Percentiles rank a stretch among this genome's conserved stretches.
These are phyloP conservation scores for Pygmarrhopalites habei DNA, from an alignment of 1,140 invertebrate species.

Conservation along the genomic window DNA sequence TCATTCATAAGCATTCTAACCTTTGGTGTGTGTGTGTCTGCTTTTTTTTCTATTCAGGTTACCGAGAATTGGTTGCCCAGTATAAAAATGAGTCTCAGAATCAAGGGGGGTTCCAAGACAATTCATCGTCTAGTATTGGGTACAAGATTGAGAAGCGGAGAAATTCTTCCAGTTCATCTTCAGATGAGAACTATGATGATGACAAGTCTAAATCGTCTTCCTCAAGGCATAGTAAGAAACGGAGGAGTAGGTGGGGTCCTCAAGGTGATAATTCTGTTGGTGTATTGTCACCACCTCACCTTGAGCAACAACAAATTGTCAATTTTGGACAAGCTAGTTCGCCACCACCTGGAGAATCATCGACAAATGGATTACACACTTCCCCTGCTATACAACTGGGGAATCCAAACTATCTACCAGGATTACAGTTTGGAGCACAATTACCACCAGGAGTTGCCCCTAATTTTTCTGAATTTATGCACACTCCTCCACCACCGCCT, in stretches of 20 bases:
- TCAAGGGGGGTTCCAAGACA: neutral
- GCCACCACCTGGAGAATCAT: neutral
- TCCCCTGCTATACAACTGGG: neutral
- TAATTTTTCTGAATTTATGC: too few species aligned
- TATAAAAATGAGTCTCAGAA: constrained; percentile 10
- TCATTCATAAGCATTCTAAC: too few species aligned
- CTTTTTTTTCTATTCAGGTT: too few species aligned
- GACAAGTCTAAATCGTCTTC: neutral
- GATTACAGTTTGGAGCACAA: too few species aligned
- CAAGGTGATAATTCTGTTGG: constrained; percentile 21
- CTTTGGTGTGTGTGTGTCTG: too few species aligned
- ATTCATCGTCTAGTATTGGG: too few species aligned
- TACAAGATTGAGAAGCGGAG: too few species aligned
- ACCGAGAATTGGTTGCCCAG: constrained; percentile 27
- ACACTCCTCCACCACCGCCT: constrained; percentile 2
- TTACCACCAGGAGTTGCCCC: neutral
- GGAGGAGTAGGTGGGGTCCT: constrained; percentile 40
- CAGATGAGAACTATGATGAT: neutral
- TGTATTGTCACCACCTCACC: neutral
- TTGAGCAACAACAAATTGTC: neutral
- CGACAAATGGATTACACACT: neutral
- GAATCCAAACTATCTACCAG: too few species aligned
- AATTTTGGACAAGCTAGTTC: neutral
- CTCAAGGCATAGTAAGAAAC: constrained; percentile 26
- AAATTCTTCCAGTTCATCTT: neutral